Evolutionary conservation across 2,113 vertebrate genomes (phyloP).

Genomic region (Hyaena hyaena): DNA sequence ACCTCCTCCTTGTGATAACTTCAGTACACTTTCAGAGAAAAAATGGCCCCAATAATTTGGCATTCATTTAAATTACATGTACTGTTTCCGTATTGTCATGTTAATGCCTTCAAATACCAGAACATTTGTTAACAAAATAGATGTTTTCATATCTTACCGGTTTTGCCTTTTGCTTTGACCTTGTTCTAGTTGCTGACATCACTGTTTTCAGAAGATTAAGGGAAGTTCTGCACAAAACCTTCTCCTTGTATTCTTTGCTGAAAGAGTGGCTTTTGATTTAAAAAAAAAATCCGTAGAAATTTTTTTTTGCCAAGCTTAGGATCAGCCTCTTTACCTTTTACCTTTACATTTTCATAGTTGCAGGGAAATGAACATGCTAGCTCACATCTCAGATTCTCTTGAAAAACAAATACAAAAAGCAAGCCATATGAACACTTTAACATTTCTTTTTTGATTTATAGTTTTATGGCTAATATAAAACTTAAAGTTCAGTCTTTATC

Average conservation of each 20-base stretch:
- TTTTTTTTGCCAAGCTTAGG: constrained; percentile 36
- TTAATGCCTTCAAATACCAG: background rate
- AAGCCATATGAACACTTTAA: constrained; percentile 42
- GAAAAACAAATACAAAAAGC: constrained; percentile 50
- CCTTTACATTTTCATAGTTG: background rate
- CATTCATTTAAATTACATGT: background rate
- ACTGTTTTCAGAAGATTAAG: background rate
- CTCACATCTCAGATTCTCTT: constrained; percentile 24
- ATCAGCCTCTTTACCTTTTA: background rate
- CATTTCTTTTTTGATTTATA: constrained; percentile 23
- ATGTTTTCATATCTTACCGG: background rate
- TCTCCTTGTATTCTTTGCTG: constrained; percentile 9
- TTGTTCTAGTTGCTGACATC: background rate
- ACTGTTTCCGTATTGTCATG: background rate
- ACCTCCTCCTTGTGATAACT: background rate
- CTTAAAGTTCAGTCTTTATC: background rate
- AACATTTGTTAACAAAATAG: background rate
- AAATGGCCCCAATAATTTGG: background rate
- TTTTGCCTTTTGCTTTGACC: background rate
- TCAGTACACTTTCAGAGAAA: background rate
- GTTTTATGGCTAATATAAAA: constrained; percentile 55
- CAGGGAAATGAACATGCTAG: constrained; percentile 30
- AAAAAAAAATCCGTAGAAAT: background rate
- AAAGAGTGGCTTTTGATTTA: constrained; percentile 4
- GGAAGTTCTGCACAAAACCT: background rate